Percentiles rank a stretch among this genome's conserved stretches.
These are phyloP conservation scores for Gymnocheta viridis DNA, from an alignment of 2,888 invertebrate species.

Conservation along the genomic window DNA sequence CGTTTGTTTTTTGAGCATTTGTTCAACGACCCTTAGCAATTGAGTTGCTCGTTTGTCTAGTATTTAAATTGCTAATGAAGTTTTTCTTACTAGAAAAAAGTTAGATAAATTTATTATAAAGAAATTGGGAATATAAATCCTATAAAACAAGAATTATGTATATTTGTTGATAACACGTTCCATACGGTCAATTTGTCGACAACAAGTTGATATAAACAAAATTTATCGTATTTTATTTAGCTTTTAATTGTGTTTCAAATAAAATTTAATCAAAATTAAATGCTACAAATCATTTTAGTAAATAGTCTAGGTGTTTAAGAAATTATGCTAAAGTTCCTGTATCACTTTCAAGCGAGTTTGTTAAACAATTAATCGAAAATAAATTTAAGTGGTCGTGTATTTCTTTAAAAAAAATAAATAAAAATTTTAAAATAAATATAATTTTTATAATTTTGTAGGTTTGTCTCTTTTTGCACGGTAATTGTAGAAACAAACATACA, in stretches of 20 bases:
- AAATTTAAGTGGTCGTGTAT: neutral
- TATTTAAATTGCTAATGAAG: no score
- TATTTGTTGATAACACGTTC: neutral
- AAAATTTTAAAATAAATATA: neutral
- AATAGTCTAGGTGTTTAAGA: neutral
- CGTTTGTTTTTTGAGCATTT: no score
- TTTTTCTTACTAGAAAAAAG: no score
- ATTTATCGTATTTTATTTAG: constrained; percentile 29
- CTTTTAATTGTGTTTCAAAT: neutral
- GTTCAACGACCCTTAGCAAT: no score
- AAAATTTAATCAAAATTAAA: neutral
- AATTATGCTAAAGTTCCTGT: neutral
- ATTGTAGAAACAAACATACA: neutral
- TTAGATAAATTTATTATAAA: no score
- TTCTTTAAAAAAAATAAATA: neutral
- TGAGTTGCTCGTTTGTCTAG: no score
- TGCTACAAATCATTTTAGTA: neutral
- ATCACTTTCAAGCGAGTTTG: constrained; percentile 6
- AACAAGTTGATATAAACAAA: constrained; percentile 47
- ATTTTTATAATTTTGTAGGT: neutral
- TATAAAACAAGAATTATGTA: no score
- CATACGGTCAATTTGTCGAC: no score
- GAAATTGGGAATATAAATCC: no score
- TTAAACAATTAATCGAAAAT: neutral
- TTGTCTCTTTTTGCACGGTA: neutral